phyloP scores from a whole-genome alignment of 2,113 vertebrate genomes.

The Percopsis transmontana region DNA sequence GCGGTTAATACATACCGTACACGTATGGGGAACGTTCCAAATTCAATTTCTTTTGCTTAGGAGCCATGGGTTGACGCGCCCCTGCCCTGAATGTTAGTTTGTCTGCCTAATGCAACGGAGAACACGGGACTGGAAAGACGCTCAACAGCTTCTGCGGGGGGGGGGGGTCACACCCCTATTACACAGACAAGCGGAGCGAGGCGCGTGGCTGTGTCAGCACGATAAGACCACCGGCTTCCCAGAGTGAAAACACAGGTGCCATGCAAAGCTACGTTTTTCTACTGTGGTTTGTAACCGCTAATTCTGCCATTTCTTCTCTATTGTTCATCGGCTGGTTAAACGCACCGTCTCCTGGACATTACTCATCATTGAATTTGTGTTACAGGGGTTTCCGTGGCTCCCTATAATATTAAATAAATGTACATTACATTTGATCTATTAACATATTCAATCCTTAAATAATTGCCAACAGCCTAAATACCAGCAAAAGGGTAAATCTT shows the following conservation, averaged over 20 bases:
- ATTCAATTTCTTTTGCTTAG: no score
- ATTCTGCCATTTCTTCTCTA: no score
- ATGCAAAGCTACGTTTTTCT: slow-evolving; percentile 24
- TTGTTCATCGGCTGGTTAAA: no score
- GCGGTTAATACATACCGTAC: neutral
- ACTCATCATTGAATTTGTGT: no score
- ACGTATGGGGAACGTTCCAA: neutral
- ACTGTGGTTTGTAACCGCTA: neutral
- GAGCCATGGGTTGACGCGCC: no score
- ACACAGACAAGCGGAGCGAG: slow-evolving; percentile 68
- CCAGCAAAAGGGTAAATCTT: no score
- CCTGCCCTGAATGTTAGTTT: neutral
- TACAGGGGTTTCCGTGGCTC: no score
- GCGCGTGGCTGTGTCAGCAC: slow-evolving; percentile 54
- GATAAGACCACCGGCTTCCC: slow-evolving; percentile 25
- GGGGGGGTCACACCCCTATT: slow-evolving; percentile 63
- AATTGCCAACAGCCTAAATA: no score
- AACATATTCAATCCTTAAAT: no score
- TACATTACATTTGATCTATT: no score
- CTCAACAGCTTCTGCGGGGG: slow-evolving; percentile 36
- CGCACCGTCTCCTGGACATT: no score
- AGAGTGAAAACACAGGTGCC: neutral
- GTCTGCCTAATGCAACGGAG: slow-evolving; percentile 40
- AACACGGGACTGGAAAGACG: slow-evolving; percentile 50
- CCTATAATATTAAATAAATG: no score